Percentiles rank a stretch among this genome's conserved stretches.
Conservation (phyloP, 2,797 vertebrate species). For the Potorous gilbertii region DNA sequence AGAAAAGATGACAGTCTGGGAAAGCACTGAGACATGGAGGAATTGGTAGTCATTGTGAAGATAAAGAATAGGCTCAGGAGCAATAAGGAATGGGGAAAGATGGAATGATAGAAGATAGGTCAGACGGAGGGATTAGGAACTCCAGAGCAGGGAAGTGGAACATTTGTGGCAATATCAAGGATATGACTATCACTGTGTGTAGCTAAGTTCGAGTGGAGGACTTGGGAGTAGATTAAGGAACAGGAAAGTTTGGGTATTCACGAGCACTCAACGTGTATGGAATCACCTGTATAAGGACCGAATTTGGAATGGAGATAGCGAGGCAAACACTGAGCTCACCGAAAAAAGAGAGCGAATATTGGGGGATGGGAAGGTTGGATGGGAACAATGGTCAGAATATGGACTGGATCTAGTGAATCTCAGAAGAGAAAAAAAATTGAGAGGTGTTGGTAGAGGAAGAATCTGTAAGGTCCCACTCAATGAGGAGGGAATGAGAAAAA, state of each 20-base stretch:
- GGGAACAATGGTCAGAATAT: neutral
- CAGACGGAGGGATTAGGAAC: no score
- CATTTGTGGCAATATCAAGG: no score
- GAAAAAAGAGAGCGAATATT: neutral
- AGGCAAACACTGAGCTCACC: neutral
- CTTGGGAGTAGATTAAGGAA: neutral
- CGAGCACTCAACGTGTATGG: neutral
- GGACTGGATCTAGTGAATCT: neutral
- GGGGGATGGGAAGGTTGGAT: neutral
- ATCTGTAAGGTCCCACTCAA: neutral
- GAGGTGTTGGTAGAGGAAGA: neutral
- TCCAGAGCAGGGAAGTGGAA: no score
- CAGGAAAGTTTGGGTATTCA: neutral
- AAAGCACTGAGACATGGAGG: no score
- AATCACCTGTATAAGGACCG: neutral
- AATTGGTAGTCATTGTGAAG: no score
- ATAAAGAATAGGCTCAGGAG: no score
- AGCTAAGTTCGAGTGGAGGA: no score
- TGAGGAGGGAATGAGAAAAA: neutral
- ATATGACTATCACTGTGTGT: no score
- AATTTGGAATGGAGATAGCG: neutral
- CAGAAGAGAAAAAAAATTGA: neutral
- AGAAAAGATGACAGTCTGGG: no score
- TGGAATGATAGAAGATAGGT: no score
- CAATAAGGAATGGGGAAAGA: no score